phyloP scores from a whole-genome alignment of 2,888 invertebrate genomes.

The Carterocephalus palaemon region DNA sequence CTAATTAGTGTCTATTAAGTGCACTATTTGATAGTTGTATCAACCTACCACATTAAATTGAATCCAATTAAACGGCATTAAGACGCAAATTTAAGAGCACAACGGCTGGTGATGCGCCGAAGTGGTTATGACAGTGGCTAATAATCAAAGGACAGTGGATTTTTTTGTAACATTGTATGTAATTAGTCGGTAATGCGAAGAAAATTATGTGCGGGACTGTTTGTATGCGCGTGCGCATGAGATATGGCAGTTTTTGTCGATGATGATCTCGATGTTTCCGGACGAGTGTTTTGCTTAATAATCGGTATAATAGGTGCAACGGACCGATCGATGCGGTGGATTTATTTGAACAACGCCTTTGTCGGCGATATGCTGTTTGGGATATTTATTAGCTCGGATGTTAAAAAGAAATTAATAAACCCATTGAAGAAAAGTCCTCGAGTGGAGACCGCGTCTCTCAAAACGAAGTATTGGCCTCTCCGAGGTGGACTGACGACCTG shows the following conservation, averaged over 20 bases:
- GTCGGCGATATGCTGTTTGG: too few relatives aligned
- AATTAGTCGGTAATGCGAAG: slow-evolving; percentile 60
- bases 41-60: not conserved
- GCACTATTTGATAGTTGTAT: slow-evolving; percentile 11
- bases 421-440: too few relatives aligned
- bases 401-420: too few relatives aligned
- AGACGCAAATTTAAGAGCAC: not conserved
- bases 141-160: too few relatives aligned
- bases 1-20: slow-evolving; percentile 19
- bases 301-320: slow-evolving; percentile 58
- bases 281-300: slow-evolving; percentile 56
- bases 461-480: too few relatives aligned
- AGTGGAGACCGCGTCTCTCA: too few relatives aligned
- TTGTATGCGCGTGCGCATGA: slow-evolving; percentile 46
- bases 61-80: not conserved
- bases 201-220: slow-evolving; percentile 43
- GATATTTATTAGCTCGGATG: too few relatives aligned
- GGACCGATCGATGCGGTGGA: slow-evolving; percentile 43
- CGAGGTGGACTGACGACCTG: too few relatives aligned
- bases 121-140: slow-evolving; percentile 9
- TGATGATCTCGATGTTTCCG: slow-evolving; percentile 60
- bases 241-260: slow-evolving; percentile 42
- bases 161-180: slow-evolving; percentile 41
- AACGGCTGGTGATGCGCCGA: not conserved
- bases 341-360: slow-evolving; percentile 38